phyloP scores from a whole-genome alignment of 2,797 vertebrate genomes.

The Dromococcyx pavoninus region DNA sequence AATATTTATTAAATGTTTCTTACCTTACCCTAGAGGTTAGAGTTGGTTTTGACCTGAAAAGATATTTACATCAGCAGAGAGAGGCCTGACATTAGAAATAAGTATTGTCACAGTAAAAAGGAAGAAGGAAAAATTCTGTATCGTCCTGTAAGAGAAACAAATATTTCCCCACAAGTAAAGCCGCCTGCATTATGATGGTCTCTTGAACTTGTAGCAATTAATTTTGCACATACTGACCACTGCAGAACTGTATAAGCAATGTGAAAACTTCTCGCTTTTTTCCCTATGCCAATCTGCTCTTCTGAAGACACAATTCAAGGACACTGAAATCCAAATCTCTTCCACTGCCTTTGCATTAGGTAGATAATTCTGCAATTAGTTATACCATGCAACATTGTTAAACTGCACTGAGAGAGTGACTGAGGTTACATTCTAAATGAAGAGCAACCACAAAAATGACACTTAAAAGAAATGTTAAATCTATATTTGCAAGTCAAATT shows the following conservation, averaged over 20 bases:
- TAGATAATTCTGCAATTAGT: not conserved
- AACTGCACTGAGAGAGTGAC: not conserved
- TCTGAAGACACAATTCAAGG: not conserved
- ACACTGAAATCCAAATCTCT: not conserved
- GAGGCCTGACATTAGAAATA: not conserved
- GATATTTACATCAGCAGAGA: not conserved
- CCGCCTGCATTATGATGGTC: not conserved
- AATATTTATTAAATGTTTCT: not conserved
- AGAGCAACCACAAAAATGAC: not conserved
- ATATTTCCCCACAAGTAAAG: not conserved
- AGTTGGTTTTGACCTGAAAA: not conserved
- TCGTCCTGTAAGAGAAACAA: not conserved
- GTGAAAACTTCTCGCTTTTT: not conserved
- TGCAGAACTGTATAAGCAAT: not conserved
- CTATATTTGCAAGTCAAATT: not conserved
- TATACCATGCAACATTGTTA: not conserved
- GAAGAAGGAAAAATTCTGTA: not conserved
- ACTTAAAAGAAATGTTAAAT: not conserved
- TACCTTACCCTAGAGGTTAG: not conserved
- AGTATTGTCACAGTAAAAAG: rapidly evolving
- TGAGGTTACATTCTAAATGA: not conserved
- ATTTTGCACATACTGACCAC: not conserved
- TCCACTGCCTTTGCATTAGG: not conserved
- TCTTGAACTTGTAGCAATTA: not conserved
- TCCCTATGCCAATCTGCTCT: rapidly evolving